Conservation (phyloP, 2,113 vertebrate genomes). For the Malurus alboscapulatus region DNA sequence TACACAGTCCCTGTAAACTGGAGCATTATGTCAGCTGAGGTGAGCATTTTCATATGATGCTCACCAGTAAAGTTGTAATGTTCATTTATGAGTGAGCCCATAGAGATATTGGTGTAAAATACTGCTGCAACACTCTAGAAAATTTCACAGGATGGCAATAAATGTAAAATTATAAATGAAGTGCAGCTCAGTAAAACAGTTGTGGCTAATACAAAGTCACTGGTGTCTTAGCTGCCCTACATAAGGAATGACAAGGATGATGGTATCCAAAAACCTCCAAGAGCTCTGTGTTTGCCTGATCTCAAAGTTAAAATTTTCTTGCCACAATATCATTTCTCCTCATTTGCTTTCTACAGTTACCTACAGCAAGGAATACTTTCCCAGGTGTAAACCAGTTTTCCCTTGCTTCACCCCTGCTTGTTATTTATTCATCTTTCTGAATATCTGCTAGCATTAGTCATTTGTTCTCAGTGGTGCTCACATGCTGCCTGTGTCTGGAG, state of each 20-base stretch:
- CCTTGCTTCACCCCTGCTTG: not conserved
- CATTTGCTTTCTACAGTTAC: not conserved
- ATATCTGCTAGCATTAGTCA: not conserved
- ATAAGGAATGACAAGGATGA: not conserved
- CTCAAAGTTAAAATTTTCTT: not conserved
- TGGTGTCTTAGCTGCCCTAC: not conserved
- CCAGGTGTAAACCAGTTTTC: not conserved
- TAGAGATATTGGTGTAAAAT: not conserved
- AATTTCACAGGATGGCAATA: not conserved
- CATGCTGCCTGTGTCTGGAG: not conserved
- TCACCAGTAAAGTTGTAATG: not conserved
- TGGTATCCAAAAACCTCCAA: not conserved
- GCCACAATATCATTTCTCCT: not conserved
- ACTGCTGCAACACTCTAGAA: not conserved
- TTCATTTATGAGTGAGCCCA: not conserved
- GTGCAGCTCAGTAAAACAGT: not conserved
- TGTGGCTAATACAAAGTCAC: not conserved
- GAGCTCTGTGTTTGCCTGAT: not conserved
- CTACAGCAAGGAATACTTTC: not conserved
- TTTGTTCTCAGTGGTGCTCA: not conserved
- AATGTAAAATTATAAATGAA: not conserved
- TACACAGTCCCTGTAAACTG: not conserved
- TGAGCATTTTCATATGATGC: not conserved
- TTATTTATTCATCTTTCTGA: slow-evolving; percentile 2
- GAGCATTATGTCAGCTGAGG: not conserved